phyloP scores from a whole-genome alignment of 1,140 invertebrate species.

The silkworm (Bombyx mori) region ASM3026992v2 NC_085122.1:5275001-5275500 shows the following conservation, averaged over 20 bases:
- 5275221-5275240: no score
- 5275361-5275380: background rate
- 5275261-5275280: no score
- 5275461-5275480: no score
- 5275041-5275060: slow-evolving; percentile 10
- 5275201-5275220: no score
- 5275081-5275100: slow-evolving; percentile 6
- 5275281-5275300: no score
- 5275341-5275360: background rate
- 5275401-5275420: no score
- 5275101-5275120: slow-evolving; percentile 9
- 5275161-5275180: slow-evolving; percentile 25
- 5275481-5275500: no score
- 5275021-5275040: slow-evolving; percentile 29
- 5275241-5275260: no score
- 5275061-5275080: slow-evolving; percentile 14
- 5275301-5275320: background rate
- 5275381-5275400: no score
- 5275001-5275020: slow-evolving; percentile 30
- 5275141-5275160: slow-evolving; percentile 10
- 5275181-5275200: slow-evolving; percentile 12
- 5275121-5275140: slow-evolving; percentile 4
- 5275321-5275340: background rate
- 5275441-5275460: no score
- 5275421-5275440: no score